Conservation (phyloP, 2,888 invertebrate genomes). For the Neelides folsomi region DNA sequence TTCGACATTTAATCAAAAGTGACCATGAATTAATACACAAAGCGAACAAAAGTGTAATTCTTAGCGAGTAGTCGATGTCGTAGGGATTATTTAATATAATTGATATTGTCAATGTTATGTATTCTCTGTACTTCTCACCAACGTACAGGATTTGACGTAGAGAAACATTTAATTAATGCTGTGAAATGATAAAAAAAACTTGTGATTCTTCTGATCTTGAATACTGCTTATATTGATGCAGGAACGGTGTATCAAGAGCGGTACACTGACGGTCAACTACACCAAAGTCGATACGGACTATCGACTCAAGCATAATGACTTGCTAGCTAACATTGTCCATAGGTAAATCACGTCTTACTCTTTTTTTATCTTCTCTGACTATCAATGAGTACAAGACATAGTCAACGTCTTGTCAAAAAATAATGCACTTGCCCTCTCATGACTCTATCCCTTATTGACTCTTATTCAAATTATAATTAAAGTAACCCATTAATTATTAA, state of each 20-base stretch:
- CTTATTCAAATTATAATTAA: neutral
- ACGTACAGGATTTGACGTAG: neutral
- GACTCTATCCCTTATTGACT: neutral
- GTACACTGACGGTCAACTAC: slow-evolving; percentile 85
- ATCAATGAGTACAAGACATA: neutral
- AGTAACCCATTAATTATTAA: neutral
- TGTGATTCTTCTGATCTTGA: slow-evolving; percentile 1
- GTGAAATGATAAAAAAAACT: neutral
- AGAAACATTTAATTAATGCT: neutral
- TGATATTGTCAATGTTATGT: neutral
- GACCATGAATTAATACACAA: no score
- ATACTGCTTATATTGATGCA: slow-evolving; percentile 29
- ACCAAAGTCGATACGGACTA: slow-evolving; percentile 82
- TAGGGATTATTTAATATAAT: no score
- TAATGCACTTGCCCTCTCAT: neutral
- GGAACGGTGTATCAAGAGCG: slow-evolving; percentile 78
- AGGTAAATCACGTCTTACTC: slow-evolving; percentile 49
- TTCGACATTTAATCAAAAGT: no score
- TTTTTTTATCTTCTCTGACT: slow-evolving; percentile 7
- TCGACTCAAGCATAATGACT: slow-evolving; percentile 80
- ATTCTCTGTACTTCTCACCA: slow-evolving; percentile 2
- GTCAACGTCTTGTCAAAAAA: neutral
- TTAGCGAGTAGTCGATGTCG: no score
- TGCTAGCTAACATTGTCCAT: slow-evolving; percentile 84
- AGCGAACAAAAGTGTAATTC: no score